phyloP scores from a whole-genome alignment of 2,888 invertebrate genomes.

The Papilio demoleus region DNA sequence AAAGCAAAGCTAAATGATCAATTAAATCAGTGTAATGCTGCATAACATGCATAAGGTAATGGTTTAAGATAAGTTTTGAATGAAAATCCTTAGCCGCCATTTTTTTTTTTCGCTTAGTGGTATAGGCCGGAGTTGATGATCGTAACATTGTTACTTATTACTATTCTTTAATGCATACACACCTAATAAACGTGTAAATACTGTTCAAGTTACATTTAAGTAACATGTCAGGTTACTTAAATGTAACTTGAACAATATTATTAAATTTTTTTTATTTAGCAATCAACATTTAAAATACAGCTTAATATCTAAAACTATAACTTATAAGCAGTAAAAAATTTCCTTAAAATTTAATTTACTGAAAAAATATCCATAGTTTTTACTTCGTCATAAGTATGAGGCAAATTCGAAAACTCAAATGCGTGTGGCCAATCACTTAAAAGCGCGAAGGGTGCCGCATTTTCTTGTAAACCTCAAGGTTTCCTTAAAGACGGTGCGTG shows the following conservation, averaged over 20 bases:
- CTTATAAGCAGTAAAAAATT: too few species aligned
- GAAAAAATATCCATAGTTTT: background rate
- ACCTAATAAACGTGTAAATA: too few species aligned
- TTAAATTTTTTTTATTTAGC: too few species aligned
- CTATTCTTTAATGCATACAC: too few species aligned
- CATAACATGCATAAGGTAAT: background rate
- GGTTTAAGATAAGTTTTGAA: background rate
- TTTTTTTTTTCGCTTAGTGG: too few species aligned
- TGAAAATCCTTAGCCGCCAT: background rate
- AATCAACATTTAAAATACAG: too few species aligned
- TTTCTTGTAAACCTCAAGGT: background rate
- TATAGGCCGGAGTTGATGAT: too few species aligned
- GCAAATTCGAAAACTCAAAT: background rate
- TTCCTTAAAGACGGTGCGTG: background rate
- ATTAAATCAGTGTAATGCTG: background rate
- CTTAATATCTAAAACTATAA: too few species aligned
- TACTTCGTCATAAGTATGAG: background rate
- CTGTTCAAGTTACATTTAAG: too few species aligned
- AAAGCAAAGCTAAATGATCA: background rate
- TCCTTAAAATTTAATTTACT: background rate
- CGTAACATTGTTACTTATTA: background rate
- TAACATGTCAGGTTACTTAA: too few species aligned
- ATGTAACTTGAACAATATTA: background rate
- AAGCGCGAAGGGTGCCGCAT: conserved; percentile 4
- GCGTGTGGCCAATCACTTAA: background rate